Evolutionary conservation across 2,888 invertebrate genomes (phyloP), one percentile per base, ranked within the genome.

Genomic region (Cybosia mesomella): DNA sequence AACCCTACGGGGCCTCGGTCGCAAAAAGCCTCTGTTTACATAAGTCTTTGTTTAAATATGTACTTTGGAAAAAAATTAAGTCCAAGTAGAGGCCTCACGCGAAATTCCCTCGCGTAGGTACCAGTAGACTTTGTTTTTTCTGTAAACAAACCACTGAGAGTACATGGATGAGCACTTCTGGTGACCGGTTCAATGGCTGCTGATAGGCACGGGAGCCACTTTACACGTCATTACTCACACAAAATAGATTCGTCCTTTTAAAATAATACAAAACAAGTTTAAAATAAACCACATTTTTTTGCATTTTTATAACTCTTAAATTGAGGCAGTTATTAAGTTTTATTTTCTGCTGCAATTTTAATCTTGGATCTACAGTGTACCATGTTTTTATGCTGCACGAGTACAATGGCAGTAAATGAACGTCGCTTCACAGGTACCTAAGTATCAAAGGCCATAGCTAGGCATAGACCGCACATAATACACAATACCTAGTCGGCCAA

Each of bases 1-100:
- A 91, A 91, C 92, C 93, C 91, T 89, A 91, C 85, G 88, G 89
- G 87, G 92, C 93, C 92, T 90, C 93, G 89, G 84, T 86, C 83
- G 89, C 91, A 89, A 91, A 89, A 91, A 90, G 89, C 87, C 89
- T 91, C 85, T 78, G 78, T 81, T 81, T 82, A 89, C 89, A 91
- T 85, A 91, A 87, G 80, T 76, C 86, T 80, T 85, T 87, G 84
- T 83, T 85, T 86, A 89, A 89, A 92, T 86, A 87, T 83, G 79
- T 82, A 82, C 67, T 78, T 81, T 80, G 70, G 67, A 86, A 88
- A 90, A 92, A 91, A 90, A 89, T 88, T 87, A 87, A 88, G 88
- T 86, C 86, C 86, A 85, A 83, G 84, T 86, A 85, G 89, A 91
- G 89, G 89, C 88, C 88, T 88, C 88, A 84, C 85, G 92, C 89